These are phyloP conservation scores for Periplaneta americana DNA, from an alignment of 1,140 invertebrate genomes.

Conservation along the genomic window DNA sequence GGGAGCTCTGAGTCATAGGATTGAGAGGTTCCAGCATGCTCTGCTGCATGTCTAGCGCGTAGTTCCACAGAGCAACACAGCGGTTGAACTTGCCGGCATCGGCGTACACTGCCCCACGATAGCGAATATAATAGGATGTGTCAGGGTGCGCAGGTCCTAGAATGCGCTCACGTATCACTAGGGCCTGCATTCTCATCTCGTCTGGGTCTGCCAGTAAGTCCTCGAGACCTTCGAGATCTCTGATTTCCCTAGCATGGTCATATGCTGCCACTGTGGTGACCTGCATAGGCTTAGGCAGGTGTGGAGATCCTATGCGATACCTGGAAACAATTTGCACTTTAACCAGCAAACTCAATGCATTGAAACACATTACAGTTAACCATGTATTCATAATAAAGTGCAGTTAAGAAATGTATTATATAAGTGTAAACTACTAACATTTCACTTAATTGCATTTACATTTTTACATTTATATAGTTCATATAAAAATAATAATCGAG, in stretches of 20 bases:
- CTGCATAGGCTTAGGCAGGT: conserved; percentile 62
- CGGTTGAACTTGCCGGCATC: conserved; percentile 88
- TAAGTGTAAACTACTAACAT: too few relatives aligned
- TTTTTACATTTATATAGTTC: too few relatives aligned
- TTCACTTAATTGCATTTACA: too few relatives aligned
- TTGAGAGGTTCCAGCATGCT: conserved; percentile 87
- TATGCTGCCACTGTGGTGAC: conserved; percentile 75
- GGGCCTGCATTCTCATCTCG: conserved; percentile 93
- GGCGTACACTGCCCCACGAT: conserved; percentile 90
- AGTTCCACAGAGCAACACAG: conserved; percentile 92
- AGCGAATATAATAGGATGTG: conserved; percentile 92
- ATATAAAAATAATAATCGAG: too few relatives aligned
- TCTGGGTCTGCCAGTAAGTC: conserved; percentile 88
- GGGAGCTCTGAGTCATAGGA: conserved; percentile 88
- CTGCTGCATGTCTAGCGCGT: conserved; percentile 95
- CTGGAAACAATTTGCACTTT: too few relatives aligned
- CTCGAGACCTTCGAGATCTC: conserved; percentile 69
- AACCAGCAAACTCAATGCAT: too few relatives aligned
- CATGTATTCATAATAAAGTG: too few relatives aligned
- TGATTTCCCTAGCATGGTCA: conserved; percentile 79
- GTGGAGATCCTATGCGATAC: not conserved
- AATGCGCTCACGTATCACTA: conserved; percentile 90
- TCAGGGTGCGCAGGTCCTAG: conserved; percentile 91
- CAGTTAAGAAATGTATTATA: too few relatives aligned
- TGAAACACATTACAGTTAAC: too few relatives aligned